A percentile compares a stretch with the other conserved stretches of the same genome.
These are phyloP conservation scores for Heptranchias perlo DNA, from an alignment of 2,113 vertebrate genomes.

Conservation along the genomic window DNA sequence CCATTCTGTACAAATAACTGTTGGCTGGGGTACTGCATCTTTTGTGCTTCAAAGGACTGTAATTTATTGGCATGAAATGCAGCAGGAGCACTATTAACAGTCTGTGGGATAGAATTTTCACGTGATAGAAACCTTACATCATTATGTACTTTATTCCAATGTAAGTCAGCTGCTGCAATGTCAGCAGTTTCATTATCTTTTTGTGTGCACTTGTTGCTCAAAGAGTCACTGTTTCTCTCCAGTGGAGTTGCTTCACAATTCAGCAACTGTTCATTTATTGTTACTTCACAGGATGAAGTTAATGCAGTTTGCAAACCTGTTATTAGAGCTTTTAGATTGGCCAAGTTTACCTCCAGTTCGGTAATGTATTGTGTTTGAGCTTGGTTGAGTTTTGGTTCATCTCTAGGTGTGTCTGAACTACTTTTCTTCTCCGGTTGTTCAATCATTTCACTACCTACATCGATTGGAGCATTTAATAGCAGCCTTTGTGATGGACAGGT, in stretches of 20 bases:
- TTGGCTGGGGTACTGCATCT: neutral
- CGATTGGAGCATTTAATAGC: constrained; percentile 35
- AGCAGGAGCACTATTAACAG: neutral
- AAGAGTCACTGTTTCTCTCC: neutral
- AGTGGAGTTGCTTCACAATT: neutral
- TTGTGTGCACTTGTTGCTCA: neutral
- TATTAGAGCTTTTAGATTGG: constrained; percentile 53
- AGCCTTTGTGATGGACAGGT: constrained; percentile 30
- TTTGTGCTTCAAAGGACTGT: neutral
- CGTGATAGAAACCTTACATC: neutral
- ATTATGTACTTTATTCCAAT: neutral
- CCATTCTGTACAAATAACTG: neutral
- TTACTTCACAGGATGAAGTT: neutral
- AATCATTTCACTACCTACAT: constrained; percentile 34
- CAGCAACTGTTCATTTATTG: neutral
- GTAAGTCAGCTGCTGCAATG: neutral
- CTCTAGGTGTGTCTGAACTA: constrained; percentile 7
- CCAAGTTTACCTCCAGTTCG: constrained; percentile 55
- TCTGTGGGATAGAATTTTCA: neutral
- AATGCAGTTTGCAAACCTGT: constrained; percentile 56
- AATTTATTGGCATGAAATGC: neutral
- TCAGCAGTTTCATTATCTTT: neutral
- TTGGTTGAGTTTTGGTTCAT: constrained; percentile 35
- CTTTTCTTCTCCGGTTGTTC: neutral
- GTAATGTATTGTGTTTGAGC: constrained; percentile 41